Evolutionary conservation across 2,113 vertebrate species (phyloP), one percentile per base, ranked within the genome.

Genomic region (Corapipo altera): DNA sequence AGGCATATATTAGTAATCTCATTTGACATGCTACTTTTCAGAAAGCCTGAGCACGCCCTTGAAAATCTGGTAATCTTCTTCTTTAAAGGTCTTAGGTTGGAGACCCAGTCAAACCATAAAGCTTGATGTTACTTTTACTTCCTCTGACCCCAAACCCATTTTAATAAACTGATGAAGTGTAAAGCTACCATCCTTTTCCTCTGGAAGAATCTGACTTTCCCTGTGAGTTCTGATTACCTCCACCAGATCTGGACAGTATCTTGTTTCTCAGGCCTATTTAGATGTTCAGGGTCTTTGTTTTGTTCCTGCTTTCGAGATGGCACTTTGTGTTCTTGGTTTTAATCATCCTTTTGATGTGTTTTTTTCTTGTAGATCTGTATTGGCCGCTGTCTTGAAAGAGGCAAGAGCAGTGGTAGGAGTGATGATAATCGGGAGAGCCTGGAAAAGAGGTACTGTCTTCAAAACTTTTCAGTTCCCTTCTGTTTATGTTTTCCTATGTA

Each of bases 381-480:
- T 41, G 79, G 98, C 39, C 98, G 99, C 85, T 99, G 99, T 97
- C 97, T 99, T 86, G 99, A 99, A 93, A 98, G 99, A 89, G 99
- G 99, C 69, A 99, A 99, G 95, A 99, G 98, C 97, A 99, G 99
- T 57, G 99, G 99, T 13, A 98, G 99, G 85, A 98, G 98, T 28
- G 99, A 99, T 49, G 99, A 99, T 97, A 99, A 99, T 98, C 98
- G 98, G 73, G 99, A 99, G 89, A 99, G 99, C 84, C 96, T 99
- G 98, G 98, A 99, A 88, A 99, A 99, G 98, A 99, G 99, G 99
- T 99, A 98, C 39, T 21, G 8, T 39, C 35, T 66, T 43, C 49
- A 84, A 41, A 86, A 57, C 79, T 55, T 90, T 35, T 55, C 32
- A 13, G 1, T 51, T 92, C 39, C 37, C 17, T 85, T 89, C 52